Conservation (phyloP, 2,888 invertebrate species). For the Phyllotreta cruciferae region DNA sequence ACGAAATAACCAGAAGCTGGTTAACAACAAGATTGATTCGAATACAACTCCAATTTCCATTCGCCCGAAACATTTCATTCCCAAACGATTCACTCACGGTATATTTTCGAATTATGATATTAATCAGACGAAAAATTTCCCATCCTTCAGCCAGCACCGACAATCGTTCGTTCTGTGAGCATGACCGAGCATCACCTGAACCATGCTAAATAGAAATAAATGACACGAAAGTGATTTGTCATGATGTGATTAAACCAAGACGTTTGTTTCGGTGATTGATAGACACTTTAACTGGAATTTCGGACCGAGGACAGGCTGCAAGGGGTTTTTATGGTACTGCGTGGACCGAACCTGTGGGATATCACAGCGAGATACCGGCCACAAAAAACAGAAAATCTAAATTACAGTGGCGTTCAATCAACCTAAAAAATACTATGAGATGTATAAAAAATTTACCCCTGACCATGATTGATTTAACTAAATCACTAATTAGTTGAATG, state of each 20-base stretch:
- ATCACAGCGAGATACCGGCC: constrained; percentile 5
- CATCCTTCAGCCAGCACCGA: constrained; percentile 21
- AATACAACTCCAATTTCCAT: too few relatives aligned
- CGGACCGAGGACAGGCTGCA: constrained; percentile 43
- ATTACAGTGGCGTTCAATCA: background rate
- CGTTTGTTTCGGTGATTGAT: constrained; percentile 44
- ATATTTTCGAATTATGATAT: constrained; percentile 20
- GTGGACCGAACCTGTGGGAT: constrained; percentile 38
- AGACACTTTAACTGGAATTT: constrained; percentile 43
- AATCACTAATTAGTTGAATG: too few relatives aligned
- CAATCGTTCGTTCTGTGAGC: constrained; percentile 31
- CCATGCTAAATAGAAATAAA: constrained; percentile 32
- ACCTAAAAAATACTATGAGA: too few relatives aligned
- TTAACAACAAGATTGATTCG: too few relatives aligned
- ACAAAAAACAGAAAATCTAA: constrained; percentile 4
- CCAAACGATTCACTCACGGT: background rate
- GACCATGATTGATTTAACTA: too few relatives aligned
- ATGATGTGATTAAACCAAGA: constrained; percentile 43
- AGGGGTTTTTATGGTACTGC: constrained; percentile 39
- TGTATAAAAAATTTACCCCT: too few relatives aligned
- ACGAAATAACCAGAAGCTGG: background rate
- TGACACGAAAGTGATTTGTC: constrained; percentile 46
- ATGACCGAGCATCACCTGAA: constrained; percentile 35
- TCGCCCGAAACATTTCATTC: too few relatives aligned
- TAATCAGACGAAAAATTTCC: constrained; percentile 18